Base-by-base conservation (phyloP, 1,140 invertebrate species). In the Drosophila santomea region DNA sequence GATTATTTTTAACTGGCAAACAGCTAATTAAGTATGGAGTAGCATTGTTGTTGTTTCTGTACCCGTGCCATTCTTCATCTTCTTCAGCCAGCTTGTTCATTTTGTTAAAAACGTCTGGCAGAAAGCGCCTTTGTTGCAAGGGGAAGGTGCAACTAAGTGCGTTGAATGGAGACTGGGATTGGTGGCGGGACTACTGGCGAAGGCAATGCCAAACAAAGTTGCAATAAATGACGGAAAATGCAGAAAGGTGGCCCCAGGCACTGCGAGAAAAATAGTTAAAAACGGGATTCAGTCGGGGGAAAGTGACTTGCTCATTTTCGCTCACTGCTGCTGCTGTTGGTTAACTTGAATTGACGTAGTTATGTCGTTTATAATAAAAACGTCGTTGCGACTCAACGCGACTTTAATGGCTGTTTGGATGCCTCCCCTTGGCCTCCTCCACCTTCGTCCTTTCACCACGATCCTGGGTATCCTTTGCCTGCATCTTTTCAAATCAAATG, bases 1-100 rank as follows among this genome's bases (percentile, higher is more conserved):
- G 84, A 90, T 89, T 89, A 89, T 89, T 89, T 89, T 89, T 88
- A 90, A 89, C 84, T 89, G 84, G 85, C 77, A 90, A 89, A 90
- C 85, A 90, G 85, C 84, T 89, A 89, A 89, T 89, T 89, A 89
- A 89, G 84, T 89, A 89, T 90, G 82, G 82, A 86, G 83, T 86
- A 86, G 83, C 82, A 78, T 78, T 89, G 74, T 75, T 66, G 72
- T 54, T 50, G 55, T 25, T 63, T 57, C 43, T 61, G 61, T 43
- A 50, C 38, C 44, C 39, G 44, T 25, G 41, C 41, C 39, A 32
- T 62, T 12, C 44, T 48, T 72, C 44, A 48, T 66, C 76, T 28
- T 36, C 45, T 51, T 72, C 47, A 51, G 51, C 45, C 35, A 57
- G 59, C 58, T 60, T 76, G 64, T 78, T 77, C 84, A 89, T 79